phyloP scores from a whole-genome alignment of 2,797 vertebrate genomes.

The Brachyalestes nurse region DNA sequence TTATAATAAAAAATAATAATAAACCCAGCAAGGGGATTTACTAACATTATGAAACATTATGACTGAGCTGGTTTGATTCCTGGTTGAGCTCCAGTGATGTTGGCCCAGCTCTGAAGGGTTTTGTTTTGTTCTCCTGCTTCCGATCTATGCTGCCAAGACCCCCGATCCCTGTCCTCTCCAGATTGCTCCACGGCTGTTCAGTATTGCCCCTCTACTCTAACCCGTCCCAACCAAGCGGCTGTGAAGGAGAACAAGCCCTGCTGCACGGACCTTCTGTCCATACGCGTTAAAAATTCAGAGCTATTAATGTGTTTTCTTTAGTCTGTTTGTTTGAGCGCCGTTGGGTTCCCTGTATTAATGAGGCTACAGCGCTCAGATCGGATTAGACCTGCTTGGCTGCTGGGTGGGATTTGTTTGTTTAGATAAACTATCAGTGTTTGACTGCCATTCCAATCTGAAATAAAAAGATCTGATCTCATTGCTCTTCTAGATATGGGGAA shows the following conservation, averaged over 20 bases:
- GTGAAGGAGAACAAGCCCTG: background rate
- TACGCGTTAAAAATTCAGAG: background rate
- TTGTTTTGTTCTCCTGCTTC: slow-evolving; percentile 2
- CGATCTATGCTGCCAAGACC: background rate
- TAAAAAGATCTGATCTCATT: background rate
- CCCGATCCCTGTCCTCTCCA: background rate
- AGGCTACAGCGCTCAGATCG: background rate
- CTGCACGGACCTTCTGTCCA: background rate
- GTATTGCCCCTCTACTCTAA: background rate
- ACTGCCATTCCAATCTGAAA: background rate
- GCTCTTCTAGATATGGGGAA: background rate
- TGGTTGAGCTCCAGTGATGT: background rate
- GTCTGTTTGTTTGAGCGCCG: background rate
- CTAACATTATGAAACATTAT: too few species aligned
- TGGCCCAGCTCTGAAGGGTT: background rate
- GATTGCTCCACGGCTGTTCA: background rate
- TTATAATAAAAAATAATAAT: too few species aligned
- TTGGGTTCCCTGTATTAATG: background rate
- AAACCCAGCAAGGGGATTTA: background rate
- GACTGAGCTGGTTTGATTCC: background rate
- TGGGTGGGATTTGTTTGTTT: background rate
- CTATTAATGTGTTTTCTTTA: background rate
- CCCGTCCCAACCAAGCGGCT: background rate
- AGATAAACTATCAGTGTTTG: background rate
- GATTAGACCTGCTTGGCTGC: background rate